Evolutionary conservation across 1,140 invertebrate species (phyloP).

Genomic region (Achatina immaculata): DNA sequence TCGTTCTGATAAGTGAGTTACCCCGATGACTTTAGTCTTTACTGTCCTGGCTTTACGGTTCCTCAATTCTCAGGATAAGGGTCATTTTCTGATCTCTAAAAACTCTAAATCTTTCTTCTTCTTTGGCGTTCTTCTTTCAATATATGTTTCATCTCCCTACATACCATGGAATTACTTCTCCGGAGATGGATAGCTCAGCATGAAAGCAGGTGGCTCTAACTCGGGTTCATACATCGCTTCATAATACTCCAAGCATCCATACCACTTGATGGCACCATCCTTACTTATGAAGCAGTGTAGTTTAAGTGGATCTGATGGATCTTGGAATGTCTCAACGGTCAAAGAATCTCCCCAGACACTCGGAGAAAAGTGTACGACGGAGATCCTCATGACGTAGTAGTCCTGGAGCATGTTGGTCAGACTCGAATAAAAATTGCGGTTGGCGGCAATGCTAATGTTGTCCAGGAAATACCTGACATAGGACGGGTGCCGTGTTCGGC

Average conservation of each 20-base stretch:
- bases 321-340: conserved; percentile 44
- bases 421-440: conserved; percentile 40
- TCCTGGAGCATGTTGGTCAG: conserved; percentile 39
- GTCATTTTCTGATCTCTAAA: too few species aligned
- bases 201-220: conserved; percentile 1
- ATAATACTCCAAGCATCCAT: conserved; percentile 47
- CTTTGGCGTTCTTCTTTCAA: too few species aligned
- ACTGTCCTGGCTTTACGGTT: too few species aligned
- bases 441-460: conserved; percentile 48
- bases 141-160: too few species aligned
- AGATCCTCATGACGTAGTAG: conserved; percentile 39
- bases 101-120: too few species aligned
- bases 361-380: conserved; percentile 36
- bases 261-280: conserved; percentile 41
- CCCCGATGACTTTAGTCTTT: too few species aligned
- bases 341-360: conserved; percentile 47
- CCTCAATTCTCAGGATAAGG: too few species aligned
- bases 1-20: too few species aligned
- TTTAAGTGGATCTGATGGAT: conserved; percentile 27
- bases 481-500: conserved; percentile 42
- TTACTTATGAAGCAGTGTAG: conserved; percentile 45
- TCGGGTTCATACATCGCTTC: conserved; percentile 27
- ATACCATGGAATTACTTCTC: background rate
- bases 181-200: conserved; percentile 11
- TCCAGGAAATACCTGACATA: conserved; percentile 48